Evolutionary conservation across 2,797 vertebrate genomes (phyloP), one percentile per base, ranked within the genome.

Genomic region (Hapalemur alaotrensis): DNA sequence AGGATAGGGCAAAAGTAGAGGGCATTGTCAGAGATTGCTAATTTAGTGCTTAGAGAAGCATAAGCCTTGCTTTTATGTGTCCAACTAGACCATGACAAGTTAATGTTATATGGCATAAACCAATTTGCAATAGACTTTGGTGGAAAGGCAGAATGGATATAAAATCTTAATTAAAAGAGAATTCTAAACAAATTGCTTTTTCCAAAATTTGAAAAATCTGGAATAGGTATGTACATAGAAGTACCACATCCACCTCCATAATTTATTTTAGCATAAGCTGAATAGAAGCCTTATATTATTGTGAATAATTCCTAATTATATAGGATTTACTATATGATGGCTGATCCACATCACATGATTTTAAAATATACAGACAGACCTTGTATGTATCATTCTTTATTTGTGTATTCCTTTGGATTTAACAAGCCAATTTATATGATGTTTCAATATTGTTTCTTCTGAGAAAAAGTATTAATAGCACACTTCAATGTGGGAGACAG

Each of bases 251-350:
- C 32, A 5, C 30, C 63, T 79, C 79, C 25, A 2, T 41, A 70
- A 84, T 41, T 86, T 54, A 82, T 95, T 84, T 85, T 75, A 86
- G 80, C 93, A 91, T 50, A 90, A 80, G 59, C 69, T 63, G 48
- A 95, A 80, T 76, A 75, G 57, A 61, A 90, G 20, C 2, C 72
- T 97, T 95, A 41, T 46, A 28, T 50, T 79, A 85, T 52, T 67
- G 46, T 80, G 61, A 91, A 89, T 46, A 73, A 46, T 50, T 86
- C 79, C 46, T 85, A n/a, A 94, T 93, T 95, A 72, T 67, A 65
- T 35, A 89, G 28, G 48, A 91, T 82, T 80, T 83, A 43, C 52
- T 79, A 92, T 28, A 35, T 17, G 95, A 89, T 80, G 70, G 78
- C n/a, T 67, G 13, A 30, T 94, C 32, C 10, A 32, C 61, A 81